phyloP scores from a whole-genome alignment of 2,113 vertebrate genomes.

The Paraplagusia blochii region DNA sequence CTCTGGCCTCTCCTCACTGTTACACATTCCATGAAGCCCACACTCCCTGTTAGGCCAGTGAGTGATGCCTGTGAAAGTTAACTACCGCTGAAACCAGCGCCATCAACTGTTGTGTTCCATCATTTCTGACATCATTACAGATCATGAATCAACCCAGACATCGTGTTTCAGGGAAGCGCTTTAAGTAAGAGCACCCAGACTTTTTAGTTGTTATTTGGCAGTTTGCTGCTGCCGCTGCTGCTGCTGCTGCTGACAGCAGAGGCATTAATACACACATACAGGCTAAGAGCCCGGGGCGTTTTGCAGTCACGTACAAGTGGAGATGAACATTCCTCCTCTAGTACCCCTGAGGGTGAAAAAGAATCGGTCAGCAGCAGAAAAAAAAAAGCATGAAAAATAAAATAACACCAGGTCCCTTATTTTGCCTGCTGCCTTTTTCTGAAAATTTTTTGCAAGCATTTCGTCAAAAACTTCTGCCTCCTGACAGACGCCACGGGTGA shows the following conservation, averaged over 20 bases:
- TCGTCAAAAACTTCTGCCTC: slow-evolving; percentile 20
- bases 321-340: slow-evolving; percentile 40
- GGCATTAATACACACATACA: slow-evolving; percentile 11
- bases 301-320: slow-evolving; percentile 43
- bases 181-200: slow-evolving; percentile 8
- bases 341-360: slow-evolving; percentile 31
- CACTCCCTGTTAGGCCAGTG: not conserved
- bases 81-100: slow-evolving; percentile 11
- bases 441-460: slow-evolving; percentile 15
- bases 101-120: slow-evolving; percentile 22
- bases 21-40: slow-evolving; percentile 8
- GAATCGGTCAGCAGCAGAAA: slow-evolving; percentile 38
- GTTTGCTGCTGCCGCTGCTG: slow-evolving; percentile 36
- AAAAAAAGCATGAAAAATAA: slow-evolving; percentile 1
- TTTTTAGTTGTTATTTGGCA: slow-evolving; percentile 36
- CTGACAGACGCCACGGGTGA: slow-evolving; percentile 44
- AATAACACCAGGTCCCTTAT: too few relatives aligned
- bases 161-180: slow-evolving; percentile 26
- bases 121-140: slow-evolving; percentile 17
- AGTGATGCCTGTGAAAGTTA: slow-evolving; percentile 6
- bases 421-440: not conserved
- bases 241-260: slow-evolving; percentile 28
- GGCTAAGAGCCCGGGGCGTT: slow-evolving; percentile 39
- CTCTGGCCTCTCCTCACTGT: slow-evolving; percentile 3
- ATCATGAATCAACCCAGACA: slow-evolving; percentile 32